phyloP scores from a whole-genome alignment of 1,140 invertebrate genomes.

The Propsilocerus akamusi region DNA sequence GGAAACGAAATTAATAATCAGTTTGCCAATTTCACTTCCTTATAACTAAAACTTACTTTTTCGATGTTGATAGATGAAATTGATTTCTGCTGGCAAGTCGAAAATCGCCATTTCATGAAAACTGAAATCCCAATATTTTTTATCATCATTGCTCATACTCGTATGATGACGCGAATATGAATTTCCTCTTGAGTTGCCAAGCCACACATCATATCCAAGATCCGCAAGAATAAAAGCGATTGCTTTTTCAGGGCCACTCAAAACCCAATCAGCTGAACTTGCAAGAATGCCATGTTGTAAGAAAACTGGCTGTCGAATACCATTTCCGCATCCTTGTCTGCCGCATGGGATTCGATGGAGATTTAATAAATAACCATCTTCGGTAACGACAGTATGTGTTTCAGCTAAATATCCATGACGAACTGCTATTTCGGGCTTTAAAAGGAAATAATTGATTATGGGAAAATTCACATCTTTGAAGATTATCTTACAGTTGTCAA shows the following conservation, averaged over 20 bases:
- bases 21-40: background rate
- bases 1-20: background rate
- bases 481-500: too few relatives aligned
- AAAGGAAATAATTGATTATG: too few relatives aligned
- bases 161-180: constrained; percentile 25
- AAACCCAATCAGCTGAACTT: constrained; percentile 55
- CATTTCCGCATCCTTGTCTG: background rate
- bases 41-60: background rate
- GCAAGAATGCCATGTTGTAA: constrained; percentile 61
- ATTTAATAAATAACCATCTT: constrained; percentile 37
- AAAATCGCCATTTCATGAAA: constrained; percentile 35
- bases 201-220: constrained; percentile 29
- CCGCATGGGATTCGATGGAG: constrained; percentile 32
- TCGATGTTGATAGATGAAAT: background rate
- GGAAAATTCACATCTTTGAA: too few relatives aligned
- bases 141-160: constrained; percentile 15
- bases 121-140: constrained; percentile 28
- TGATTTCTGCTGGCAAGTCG: constrained; percentile 29
- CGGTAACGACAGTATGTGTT: constrained; percentile 27
- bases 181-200: constrained; percentile 32
- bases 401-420: constrained; percentile 36
- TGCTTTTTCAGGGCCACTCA: constrained; percentile 40
- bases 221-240: constrained; percentile 35
- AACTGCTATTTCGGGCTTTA: constrained; percentile 20
- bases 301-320: constrained; percentile 29